Evolutionary conservation across 2,797 vertebrate species (phyloP).

Genomic region (Gephyroberyx darwinii): DNA sequence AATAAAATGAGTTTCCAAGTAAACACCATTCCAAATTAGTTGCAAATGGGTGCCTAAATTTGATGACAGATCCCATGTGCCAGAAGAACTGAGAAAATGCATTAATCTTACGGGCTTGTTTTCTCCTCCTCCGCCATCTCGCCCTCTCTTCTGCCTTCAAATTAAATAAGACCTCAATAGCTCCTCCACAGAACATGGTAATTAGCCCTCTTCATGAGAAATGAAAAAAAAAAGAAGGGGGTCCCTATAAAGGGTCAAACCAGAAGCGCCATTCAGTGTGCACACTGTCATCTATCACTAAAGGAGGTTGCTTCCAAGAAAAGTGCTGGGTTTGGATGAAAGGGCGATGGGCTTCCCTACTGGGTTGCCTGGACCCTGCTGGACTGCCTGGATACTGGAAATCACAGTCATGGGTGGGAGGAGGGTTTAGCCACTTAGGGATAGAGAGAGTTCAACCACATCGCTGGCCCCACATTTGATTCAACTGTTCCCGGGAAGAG

Average conservation of each 20-base stretch:
- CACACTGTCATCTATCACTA: constrained; percentile 78
- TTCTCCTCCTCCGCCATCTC: constrained; percentile 53
- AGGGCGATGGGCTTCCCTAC: constrained; percentile 69
- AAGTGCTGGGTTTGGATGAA: constrained; percentile 62
- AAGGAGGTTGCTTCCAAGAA: constrained; percentile 72
- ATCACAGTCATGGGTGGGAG: constrained; percentile 61
- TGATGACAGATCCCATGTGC: constrained; percentile 68
- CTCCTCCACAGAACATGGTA: constrained; percentile 79
- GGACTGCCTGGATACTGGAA: constrained; percentile 69
- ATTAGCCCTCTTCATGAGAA: constrained; percentile 79
- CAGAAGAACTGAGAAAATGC: constrained; percentile 61
- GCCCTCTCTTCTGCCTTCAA: constrained; percentile 66
- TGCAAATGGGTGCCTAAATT: constrained; percentile 64
- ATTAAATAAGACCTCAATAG: constrained; percentile 82
- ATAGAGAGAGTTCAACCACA: constrained; percentile 55
- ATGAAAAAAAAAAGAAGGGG: constrained; percentile 54
- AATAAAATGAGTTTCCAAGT: constrained; percentile 43
- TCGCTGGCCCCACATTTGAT: constrained; percentile 53
- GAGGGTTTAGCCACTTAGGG: constrained; percentile 48
- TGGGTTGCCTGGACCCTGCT: constrained; percentile 63
- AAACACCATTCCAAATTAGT: constrained; percentile 65
- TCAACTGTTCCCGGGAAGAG: constrained; percentile 58
- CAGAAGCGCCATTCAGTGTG: constrained; percentile 74
- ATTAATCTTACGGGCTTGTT: constrained; percentile 72
- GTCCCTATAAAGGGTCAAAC: constrained; percentile 69